Conservation (phyloP, 2,113 vertebrate genomes). For the Daboia siamensis region DNA sequence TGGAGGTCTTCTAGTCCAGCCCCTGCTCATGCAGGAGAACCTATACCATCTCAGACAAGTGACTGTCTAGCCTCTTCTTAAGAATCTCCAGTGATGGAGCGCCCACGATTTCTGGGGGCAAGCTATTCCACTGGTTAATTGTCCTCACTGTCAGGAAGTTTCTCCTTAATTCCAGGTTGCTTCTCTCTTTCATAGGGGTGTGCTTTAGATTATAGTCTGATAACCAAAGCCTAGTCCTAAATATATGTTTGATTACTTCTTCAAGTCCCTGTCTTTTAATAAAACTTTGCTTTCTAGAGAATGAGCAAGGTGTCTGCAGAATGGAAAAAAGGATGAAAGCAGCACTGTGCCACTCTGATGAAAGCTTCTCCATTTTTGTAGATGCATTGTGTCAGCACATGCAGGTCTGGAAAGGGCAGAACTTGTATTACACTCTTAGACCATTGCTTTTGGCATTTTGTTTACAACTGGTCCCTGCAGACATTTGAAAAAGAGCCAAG, state of each 20-base stretch:
- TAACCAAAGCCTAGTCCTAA: neutral
- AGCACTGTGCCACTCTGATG: neutral
- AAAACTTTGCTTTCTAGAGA: neutral
- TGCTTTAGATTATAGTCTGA: neutral
- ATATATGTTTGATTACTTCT: neutral
- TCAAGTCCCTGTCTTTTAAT: neutral
- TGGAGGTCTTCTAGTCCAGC: no score
- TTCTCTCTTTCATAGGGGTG: neutral
- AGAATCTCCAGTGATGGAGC: no score
- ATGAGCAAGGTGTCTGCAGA: neutral
- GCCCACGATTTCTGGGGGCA: no score
- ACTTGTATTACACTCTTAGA: neutral
- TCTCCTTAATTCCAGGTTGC: no score
- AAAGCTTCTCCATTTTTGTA: neutral
- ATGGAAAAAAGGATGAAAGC: neutral
- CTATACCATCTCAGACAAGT: no score
- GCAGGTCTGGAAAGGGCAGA: neutral
- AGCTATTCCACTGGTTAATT: no score
- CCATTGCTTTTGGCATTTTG: neutral
- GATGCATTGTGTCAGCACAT: neutral
- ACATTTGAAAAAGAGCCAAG: neutral
- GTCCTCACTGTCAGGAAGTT: no score
- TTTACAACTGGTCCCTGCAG: neutral
- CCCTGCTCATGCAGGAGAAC: no score
- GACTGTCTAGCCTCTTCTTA: no score